These are phyloP conservation scores for Girardinichthys multiradiatus DNA, from an alignment of 2,113 vertebrate species.

Conservation along the genomic window DNA sequence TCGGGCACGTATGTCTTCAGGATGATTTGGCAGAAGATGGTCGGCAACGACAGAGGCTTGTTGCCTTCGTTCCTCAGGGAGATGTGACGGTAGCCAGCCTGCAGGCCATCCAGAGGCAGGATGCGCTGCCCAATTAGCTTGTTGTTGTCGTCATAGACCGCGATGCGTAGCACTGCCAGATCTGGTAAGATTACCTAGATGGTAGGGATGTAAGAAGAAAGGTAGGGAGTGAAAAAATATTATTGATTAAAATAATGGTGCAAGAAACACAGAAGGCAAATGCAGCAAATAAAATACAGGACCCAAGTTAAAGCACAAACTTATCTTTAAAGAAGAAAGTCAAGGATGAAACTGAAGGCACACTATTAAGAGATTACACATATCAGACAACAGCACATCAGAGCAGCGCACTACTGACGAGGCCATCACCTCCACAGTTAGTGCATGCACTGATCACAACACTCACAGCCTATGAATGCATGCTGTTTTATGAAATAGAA, in stretches of 20 bases:
- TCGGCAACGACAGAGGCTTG: conserved; percentile 95
- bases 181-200: conserved; percentile 95
- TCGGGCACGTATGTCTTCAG: conserved; percentile 99
- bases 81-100: conserved; percentile 97
- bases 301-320: not conserved
- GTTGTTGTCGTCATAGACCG: conserved; percentile 97
- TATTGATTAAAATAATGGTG: conserved; percentile 2
- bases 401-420: conserved; percentile 38
- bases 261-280: not conserved
- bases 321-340: conserved; percentile 1
- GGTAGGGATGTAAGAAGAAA: conserved; percentile 9
- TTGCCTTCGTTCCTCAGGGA: conserved; percentile 98
- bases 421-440: conserved; percentile 6
- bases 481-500: not conserved
- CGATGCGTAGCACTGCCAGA: conserved; percentile 95
- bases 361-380: not conserved
- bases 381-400: too few species aligned
- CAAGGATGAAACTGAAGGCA: conserved; percentile 24
- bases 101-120: conserved; percentile 94
- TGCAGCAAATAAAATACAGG: too few species aligned
- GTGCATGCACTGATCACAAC: too few species aligned
- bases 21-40: conserved; percentile 98
- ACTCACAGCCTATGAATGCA: too few species aligned
- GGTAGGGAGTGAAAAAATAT: conserved; percentile 1
- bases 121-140: conserved; percentile 96